A percentile compares a stretch with the other conserved stretches of the same genome.
Evolutionary conservation across 1,140 invertebrate species (phyloP).

Genomic region (Cepaea nemoralis): DNA sequence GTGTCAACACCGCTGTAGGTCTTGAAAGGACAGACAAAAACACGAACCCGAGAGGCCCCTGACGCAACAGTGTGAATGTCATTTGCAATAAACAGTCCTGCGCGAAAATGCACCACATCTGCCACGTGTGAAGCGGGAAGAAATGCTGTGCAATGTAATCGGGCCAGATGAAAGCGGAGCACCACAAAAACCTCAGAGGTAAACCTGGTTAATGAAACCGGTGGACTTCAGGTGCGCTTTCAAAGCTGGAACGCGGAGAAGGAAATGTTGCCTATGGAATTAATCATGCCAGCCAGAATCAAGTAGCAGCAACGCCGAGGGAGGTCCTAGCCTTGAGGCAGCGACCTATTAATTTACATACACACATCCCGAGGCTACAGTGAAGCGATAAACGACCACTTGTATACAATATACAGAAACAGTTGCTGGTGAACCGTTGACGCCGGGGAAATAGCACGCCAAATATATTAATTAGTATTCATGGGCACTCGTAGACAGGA

Average conservation of each 20-base stretch:
- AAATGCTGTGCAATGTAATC: slow-evolving; percentile 13
- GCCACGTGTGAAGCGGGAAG: background rate
- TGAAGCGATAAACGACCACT: background rate
- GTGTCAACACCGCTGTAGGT: slow-evolving; percentile 2
- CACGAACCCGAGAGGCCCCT: background rate
- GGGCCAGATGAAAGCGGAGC: background rate
- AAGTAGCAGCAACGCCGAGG: background rate
- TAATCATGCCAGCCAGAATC: slow-evolving; percentile 1
- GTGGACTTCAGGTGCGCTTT: slow-evolving; percentile 4
- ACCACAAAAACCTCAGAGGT: background rate
- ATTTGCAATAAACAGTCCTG: slow-evolving; percentile 4
- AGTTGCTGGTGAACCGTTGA: too few species aligned
- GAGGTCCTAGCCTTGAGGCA: background rate
- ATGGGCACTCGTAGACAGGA: too few species aligned
- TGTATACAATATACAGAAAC: too few species aligned
- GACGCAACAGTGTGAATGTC: background rate
- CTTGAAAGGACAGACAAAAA: slow-evolving; percentile 6
- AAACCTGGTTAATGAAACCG: background rate
- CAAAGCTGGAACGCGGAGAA: background rate
- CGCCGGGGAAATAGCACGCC: too few species aligned
- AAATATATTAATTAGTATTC: too few species aligned
- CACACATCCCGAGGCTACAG: background rate
- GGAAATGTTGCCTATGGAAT: background rate
- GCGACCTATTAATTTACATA: background rate
- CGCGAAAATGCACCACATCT: background rate